A percentile compares a stretch with the other conserved stretches of the same genome.
Evolutionary conservation across 2,113 vertebrate species (phyloP).

Genomic region (Cheirogaleus medius): DNA sequence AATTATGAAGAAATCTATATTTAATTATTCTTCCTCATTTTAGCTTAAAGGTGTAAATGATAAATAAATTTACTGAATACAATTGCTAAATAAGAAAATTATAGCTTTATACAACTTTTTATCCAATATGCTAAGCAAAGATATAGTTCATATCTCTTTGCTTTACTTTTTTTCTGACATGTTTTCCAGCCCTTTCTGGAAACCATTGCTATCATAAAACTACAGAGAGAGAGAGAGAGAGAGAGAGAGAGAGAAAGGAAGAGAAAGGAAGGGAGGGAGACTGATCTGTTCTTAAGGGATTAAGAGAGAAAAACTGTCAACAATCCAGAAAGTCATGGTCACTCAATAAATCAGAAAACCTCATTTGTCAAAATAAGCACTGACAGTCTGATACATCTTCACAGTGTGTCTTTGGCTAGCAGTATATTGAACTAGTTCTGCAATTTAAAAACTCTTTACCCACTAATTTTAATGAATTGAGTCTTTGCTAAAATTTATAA

Average conservation of each 20-base stretch:
- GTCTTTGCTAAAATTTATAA: background rate
- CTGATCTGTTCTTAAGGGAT: background rate
- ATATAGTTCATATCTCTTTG: background rate
- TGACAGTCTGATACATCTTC: background rate
- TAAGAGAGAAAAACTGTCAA: background rate
- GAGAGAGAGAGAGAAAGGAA: too few relatives aligned
- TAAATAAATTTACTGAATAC: background rate
- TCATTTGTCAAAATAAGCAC: background rate
- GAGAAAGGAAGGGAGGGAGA: rapidly evolving
- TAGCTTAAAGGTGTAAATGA: background rate
- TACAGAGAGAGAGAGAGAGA: background rate
- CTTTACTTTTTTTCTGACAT: background rate
- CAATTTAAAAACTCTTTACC: background rate
- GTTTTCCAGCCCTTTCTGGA: background rate
- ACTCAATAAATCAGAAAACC: background rate
- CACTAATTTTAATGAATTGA: conserved; percentile 35
- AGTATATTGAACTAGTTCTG: background rate
- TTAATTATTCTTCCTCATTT: background rate
- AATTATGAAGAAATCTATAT: background rate
- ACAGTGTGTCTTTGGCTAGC: background rate
- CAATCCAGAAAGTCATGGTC: background rate
- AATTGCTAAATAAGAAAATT: background rate
- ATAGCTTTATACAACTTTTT: background rate
- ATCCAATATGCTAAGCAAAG: background rate
- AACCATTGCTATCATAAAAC: background rate